Base-by-base conservation (phyloP, 2,113 vertebrate genomes). In the Xenopus laevis region DNA sequence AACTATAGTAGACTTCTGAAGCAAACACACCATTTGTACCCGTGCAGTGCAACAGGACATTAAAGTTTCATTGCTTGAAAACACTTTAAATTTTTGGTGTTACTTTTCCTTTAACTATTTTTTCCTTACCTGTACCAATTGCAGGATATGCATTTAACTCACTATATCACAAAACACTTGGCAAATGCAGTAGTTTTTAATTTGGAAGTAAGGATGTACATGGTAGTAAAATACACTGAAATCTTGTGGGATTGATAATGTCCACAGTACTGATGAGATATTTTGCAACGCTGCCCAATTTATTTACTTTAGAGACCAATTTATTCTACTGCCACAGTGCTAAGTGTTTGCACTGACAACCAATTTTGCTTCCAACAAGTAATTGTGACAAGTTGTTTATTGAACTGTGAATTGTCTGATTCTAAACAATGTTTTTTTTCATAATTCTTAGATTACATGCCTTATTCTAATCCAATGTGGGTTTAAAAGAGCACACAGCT, bases 271-370 rank as follows among this genome's bases (percentile, higher is more conserved):
- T 84, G 86, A 86, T 85, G 83, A 89, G 80, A 81, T 86, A 81
- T 86, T 84, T 86, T 83, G 79, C 81, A 80, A 81, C 87, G 84
- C 83, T 83, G 82, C 79, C 88, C 86, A 84, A 82, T 89, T 87
- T 92, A 86, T 91, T 91, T 91, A 90, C 91, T 87, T 90, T 79
- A 83, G 91, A 91, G 90, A 90, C 93, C 90, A 94, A 93, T 93
- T 94, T 92, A 91, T 91, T 92, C 89, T 1, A 33, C 82, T 88
- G 68, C 81, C 83, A 91, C 74, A 0, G 74, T 82, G 80, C 86
- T 88, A 85, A 92, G 83, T 86, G 86, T 89, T 92, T 89, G 84
- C 86, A 91, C 86, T 90, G 91, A 92, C 88, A 91, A 82, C 81
- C 81, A 84, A 84, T 83, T 91, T 88, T 87, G 87, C 88, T 90